Base-by-base conservation (phyloP, 64 coral and sea anemone species). In the Cladopsammia gracilis region DNA sequence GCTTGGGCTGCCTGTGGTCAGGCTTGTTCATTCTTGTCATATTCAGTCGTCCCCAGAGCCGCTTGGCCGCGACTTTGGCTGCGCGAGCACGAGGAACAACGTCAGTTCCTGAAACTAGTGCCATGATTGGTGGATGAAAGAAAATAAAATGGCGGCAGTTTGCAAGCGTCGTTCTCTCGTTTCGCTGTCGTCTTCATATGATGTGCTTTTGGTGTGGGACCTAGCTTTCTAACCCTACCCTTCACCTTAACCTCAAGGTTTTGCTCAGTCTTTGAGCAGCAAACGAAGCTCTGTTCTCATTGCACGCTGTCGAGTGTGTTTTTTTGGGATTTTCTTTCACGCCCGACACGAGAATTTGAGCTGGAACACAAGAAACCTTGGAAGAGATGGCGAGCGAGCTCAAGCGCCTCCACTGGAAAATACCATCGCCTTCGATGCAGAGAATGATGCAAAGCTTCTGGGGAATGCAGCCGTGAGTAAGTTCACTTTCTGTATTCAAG, bases 401-500 rank as follows among this genome's bases (percentile, higher is more conserved):
- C 18, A 12, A 9, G 45, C 34, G 59, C 60, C 47, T 20, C 50
- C 80, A 84, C 80, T 67, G 61, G 44, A 48, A 84, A 67, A 64
- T 64, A 62, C 60, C 16, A 23, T 34, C 43, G 80, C 43, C n/a
- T 65, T 67, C 12, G 60, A 67, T n/a, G 62, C 61, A 46, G 43
- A 61, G 52, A 66, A 84, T 84, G 80, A 84, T 23, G 80, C 80
- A 67, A 67, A 62, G 78, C 46, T 50, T 84, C 14, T 50, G 80
- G 80, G 80, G 62, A 84, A 84, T 67, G 42, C 80, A 84, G 80
- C 80, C 80, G 80, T 84, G 80, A 84, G 80, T 84, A 84, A 25
- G 10, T 84, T 84, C 80, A 84, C 80, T 68, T 67, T 84, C 80
- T 84, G 80, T 84, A 16, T 84, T 84, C 80, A 84, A 84, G 80